Evolutionary conservation across 1,140 invertebrate species (phyloP).

Genomic region (Drosophila lowei): DNA sequence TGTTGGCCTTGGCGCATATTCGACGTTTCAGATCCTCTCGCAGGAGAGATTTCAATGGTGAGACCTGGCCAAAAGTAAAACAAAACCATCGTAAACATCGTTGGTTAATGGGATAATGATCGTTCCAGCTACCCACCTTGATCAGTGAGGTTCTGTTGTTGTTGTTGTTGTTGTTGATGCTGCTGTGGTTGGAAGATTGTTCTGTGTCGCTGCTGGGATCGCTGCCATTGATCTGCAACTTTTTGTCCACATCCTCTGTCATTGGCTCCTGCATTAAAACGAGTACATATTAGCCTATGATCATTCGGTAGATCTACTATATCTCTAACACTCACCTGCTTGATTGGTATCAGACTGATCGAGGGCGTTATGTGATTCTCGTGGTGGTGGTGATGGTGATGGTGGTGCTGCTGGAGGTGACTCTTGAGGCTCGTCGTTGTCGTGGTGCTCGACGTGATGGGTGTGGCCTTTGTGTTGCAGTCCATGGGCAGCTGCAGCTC

Average conservation of each 20-base stretch:
- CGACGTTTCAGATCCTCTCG: slow-evolving; percentile 91
- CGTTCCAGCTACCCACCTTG: slow-evolving; percentile 57
- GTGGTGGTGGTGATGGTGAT: slow-evolving; percentile 66
- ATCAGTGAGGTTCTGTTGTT: slow-evolving; percentile 79
- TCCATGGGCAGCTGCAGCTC: slow-evolving; percentile 76
- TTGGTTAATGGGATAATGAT: too few relatives aligned
- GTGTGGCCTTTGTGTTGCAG: slow-evolving; percentile 78
- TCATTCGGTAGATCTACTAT: neutral
- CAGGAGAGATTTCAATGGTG: slow-evolving; percentile 91
- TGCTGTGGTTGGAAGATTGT: slow-evolving; percentile 66
- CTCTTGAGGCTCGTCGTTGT: slow-evolving; percentile 44
- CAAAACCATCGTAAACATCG: neutral
- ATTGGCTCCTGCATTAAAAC: slow-evolving; percentile 40
- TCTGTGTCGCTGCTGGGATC: slow-evolving; percentile 73
- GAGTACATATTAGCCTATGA: too few relatives aligned
- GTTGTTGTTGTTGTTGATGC: slow-evolving; percentile 58
- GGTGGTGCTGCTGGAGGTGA: slow-evolving; percentile 40
- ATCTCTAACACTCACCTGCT: slow-evolving; percentile 85
- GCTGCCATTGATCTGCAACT: slow-evolving; percentile 57
- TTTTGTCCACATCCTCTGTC: slow-evolving; percentile 51
- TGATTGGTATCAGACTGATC: slow-evolving; percentile 93
- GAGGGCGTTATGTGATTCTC: slow-evolving; percentile 90
- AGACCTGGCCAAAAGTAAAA: slow-evolving; percentile 85
- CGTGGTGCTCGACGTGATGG: slow-evolving; percentile 75
- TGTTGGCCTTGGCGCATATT: slow-evolving; percentile 86